Base-by-base conservation (phyloP, 2,888 invertebrate genomes). In the Tortricodes alternella region DNA sequence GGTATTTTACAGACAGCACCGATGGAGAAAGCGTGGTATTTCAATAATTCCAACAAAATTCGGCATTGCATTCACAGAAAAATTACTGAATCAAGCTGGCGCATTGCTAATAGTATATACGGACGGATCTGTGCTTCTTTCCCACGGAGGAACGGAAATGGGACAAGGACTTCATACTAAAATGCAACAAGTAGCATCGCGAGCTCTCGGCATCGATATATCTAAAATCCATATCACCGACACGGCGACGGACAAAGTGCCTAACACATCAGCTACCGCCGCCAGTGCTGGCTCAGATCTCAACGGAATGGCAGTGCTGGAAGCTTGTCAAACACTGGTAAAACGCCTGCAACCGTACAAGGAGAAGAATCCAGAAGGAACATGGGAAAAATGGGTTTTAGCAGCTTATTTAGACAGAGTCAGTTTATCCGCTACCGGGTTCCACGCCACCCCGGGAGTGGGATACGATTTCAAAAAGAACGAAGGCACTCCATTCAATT, bases 111-210 rank as follows among this genome's bases (percentile, higher is more conserved):
- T 96, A 35, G 92, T 98, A n/a, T 98, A 98, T 75, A 91, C 91
- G 0, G 96, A 97, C 80, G 98, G 98, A 1, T 97, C 98, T 0
- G 96, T 99, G 2, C 89, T 98, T 8, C 70, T 99, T 13, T 94
- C 95, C 0, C 98, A 97, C 76, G 97, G 97, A 24, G 98, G 98
- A n/a, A 95, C 96, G 6, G 99, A 99, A 92, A 98, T 99, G 95
- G 99, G 99, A 0, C 99, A 99, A 88, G 99, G 99, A 1, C 89
- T 99, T 3, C 96, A 98, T 76, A 99, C 97, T 0, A 99, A 99
- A 91, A 97, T 98, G 95, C 94, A 97, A 50, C 98, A 98, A 92
- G 94, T 97, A 8, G 96, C 97, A 2, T 95, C 96, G 38, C 91
- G 94, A 60, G 92, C 92, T 0, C 85, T 98, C 9, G 94, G 92